Conservation (phyloP, 1,140 invertebrate genomes). For the Bombus breviceps region DNA sequence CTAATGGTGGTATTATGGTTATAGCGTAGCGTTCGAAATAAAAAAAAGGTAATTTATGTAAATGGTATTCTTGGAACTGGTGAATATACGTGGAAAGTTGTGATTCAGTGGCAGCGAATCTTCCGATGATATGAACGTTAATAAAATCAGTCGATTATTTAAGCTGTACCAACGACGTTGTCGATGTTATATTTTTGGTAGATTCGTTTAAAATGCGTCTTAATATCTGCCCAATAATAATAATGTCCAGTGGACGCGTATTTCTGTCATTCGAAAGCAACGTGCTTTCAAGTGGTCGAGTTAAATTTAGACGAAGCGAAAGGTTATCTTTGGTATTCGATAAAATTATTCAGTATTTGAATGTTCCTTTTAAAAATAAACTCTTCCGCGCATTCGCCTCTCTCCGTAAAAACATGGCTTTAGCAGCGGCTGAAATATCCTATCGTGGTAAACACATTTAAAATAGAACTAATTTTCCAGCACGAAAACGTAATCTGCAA, state of each 20-base stretch:
- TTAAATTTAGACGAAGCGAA: neutral
- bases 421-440: neutral
- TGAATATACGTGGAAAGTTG: neutral
- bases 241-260: neutral
- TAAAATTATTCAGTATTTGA: neutral
- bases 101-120: neutral
- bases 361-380: neutral
- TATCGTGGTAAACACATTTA: neutral
- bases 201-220: neutral
- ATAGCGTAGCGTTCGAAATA: neutral
- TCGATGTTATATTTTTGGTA: neutral
- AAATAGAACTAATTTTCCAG: neutral
- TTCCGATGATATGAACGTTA: neutral
- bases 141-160: neutral
- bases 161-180: neutral
- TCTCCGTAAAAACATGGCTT: neutral
- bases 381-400: too few relatives aligned
- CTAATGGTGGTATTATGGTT: neutral
- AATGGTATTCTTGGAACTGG: neutral
- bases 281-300: neutral
- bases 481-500: too few relatives aligned
- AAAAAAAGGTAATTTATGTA: constrained; percentile 13
- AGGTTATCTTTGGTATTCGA: neutral
- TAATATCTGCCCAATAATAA: neutral
- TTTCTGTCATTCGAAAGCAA: neutral